Conservation (phyloP, 2,888 invertebrate species). For the Cerastoderma edule region DNA sequence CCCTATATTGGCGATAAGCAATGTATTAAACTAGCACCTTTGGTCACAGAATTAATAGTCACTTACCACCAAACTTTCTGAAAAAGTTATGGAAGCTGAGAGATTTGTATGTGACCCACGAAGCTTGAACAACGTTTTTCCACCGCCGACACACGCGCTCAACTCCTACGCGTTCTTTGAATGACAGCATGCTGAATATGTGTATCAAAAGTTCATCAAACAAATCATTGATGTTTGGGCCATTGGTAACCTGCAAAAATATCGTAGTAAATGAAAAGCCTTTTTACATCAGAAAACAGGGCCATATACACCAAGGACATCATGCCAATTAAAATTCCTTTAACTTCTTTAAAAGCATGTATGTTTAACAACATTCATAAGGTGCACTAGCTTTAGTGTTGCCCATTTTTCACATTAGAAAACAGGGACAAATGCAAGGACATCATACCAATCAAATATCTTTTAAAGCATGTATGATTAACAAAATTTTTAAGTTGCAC, state of each 20-base stretch:
- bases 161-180: constrained; percentile 57
- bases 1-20: not conserved
- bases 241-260: not conserved
- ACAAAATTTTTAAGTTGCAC: no score
- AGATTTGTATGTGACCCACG: constrained; percentile 51
- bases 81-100: constrained; percentile 62
- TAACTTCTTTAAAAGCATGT: no score
- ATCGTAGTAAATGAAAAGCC: not conserved
- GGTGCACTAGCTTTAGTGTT: no score
- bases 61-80: constrained; percentile 59
- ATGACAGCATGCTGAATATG: constrained; percentile 60
- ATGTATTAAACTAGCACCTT: not conserved
- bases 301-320: not conserved
- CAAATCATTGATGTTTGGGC: constrained; percentile 32
- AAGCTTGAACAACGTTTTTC: constrained; percentile 50
- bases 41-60: no score
- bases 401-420: no score
- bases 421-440: no score
- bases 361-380: no score
- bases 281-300: not conserved
- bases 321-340: no score
- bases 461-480: no score
- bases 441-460: no score
- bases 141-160: constrained; percentile 69
- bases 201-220: constrained; percentile 57